Evolutionary conservation across 1,140 invertebrate species (phyloP).

Genomic region (Drosophila yakuba): DNA sequence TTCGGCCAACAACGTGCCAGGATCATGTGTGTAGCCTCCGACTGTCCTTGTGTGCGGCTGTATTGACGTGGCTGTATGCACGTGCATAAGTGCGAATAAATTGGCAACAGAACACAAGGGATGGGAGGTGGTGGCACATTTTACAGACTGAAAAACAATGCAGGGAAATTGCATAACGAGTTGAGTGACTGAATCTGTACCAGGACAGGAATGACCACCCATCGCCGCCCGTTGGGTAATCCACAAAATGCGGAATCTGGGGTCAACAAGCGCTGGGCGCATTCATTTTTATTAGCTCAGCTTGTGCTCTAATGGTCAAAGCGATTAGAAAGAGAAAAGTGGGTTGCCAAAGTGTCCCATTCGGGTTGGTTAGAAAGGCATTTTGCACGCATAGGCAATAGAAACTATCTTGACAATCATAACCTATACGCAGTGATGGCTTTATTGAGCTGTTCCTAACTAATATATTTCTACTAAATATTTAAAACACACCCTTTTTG

Average conservation of each 20-base stretch:
- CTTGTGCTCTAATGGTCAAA: slow-evolving; percentile 53
- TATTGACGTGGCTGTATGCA: slow-evolving; percentile 55
- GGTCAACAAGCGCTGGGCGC: slow-evolving; percentile 35
- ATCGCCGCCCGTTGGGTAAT: slow-evolving; percentile 25
- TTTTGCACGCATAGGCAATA: slow-evolving; percentile 31
- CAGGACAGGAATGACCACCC: slow-evolving; percentile 4
- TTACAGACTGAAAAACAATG: slow-evolving; percentile 50
- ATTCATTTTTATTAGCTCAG: slow-evolving; percentile 69
- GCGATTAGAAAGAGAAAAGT: slow-evolving; percentile 34
- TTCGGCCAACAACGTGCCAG: slow-evolving; percentile 66
- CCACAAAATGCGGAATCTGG: slow-evolving; percentile 33
- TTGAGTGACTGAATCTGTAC: slow-evolving; percentile 30
- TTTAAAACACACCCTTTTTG: neutral
- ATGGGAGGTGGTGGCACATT: slow-evolving; percentile 6
- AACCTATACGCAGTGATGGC: neutral
- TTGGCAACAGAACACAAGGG: slow-evolving; percentile 58
- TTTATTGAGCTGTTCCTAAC: neutral
- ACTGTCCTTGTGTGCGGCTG: slow-evolving; percentile 24
- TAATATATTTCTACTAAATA: neutral
- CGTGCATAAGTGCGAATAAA: slow-evolving; percentile 80
- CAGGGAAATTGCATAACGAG: slow-evolving; percentile 74
- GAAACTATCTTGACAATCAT: neutral
- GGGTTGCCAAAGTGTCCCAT: neutral
- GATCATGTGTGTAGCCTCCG: slow-evolving; percentile 48
- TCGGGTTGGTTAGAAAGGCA: slow-evolving; percentile 5